Evolutionary conservation across 2,888 invertebrate species (phyloP).

Genomic region (Aphrophora alni): DNA sequence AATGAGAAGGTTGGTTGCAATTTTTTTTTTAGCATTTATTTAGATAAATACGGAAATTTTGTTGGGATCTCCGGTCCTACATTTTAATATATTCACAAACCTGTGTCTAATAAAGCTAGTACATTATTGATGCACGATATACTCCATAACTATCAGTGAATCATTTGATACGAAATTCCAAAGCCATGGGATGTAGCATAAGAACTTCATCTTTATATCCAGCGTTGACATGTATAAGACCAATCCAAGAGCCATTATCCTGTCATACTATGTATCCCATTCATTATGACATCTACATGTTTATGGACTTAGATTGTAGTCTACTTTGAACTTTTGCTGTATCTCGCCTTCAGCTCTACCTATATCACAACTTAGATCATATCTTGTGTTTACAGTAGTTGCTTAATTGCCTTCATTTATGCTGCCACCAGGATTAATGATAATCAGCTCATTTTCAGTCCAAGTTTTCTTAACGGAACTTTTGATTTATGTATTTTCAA

Average conservation of each 20-base stretch:
- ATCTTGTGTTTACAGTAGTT: slow-evolving; percentile 2
- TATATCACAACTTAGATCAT: not conserved
- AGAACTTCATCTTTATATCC: not conserved
- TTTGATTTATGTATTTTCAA: not conserved
- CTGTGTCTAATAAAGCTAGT: too few relatives aligned
- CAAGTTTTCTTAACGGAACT: too few relatives aligned
- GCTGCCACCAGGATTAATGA: not conserved
- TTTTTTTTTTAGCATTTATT: too few relatives aligned
- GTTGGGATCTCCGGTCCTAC: too few relatives aligned
- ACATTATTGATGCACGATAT: too few relatives aligned
- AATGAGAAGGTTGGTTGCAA: too few relatives aligned
- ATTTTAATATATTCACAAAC: too few relatives aligned
- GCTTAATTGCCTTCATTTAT: not conserved
- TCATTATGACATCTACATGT: slow-evolving; percentile 6
- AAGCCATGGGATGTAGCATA: too few relatives aligned
- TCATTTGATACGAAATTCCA: too few relatives aligned
- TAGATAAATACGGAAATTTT: too few relatives aligned
- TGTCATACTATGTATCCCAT: not conserved
- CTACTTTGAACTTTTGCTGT: not conserved
- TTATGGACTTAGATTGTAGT: not conserved
- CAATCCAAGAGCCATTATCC: not conserved
- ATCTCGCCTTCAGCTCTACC: not conserved
- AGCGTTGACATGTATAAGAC: not conserved
- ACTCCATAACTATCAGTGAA: too few relatives aligned
- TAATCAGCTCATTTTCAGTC: not conserved